A percentile compares a stretch with the other conserved stretches of the same genome.
Conservation (phyloP, 2,888 invertebrate genomes). For the Folsomia candida region DNA sequence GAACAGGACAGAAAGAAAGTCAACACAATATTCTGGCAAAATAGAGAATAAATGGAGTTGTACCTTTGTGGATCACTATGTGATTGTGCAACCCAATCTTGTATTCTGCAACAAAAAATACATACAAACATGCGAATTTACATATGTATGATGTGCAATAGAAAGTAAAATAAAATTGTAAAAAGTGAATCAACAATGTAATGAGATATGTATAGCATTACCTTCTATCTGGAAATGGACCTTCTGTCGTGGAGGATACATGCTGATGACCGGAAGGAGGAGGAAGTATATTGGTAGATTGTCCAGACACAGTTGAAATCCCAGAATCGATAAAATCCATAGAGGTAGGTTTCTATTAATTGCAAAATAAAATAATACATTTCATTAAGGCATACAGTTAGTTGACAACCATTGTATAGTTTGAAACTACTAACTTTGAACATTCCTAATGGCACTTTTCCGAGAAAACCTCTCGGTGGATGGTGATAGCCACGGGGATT, state of each 20-base stretch:
- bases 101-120: neutral
- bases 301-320: conserved; percentile 70
- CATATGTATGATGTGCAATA: too few species aligned
- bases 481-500: neutral
- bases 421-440: too few species aligned
- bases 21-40: neutral
- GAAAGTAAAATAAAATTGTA: neutral
- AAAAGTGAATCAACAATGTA: too few species aligned
- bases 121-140: neutral
- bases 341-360: conserved; percentile 66
- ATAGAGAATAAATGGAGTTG: too few species aligned
- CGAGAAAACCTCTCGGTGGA: neutral
- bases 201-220: too few species aligned
- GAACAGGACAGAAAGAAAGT: too few species aligned
- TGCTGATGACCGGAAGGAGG: conserved; percentile 20
- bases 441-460: conserved; percentile 18
- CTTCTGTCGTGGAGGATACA: neutral
- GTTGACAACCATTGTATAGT: too few species aligned
- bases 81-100: neutral
- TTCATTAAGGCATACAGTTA: too few species aligned
- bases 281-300: conserved; percentile 54
- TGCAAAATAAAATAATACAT: conserved; percentile 25
- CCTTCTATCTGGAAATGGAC: neutral
- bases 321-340: conserved; percentile 76
- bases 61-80: neutral